Conservation (phyloP, 2,888 invertebrate genomes). For the Cacoxenus indagator region DNA sequence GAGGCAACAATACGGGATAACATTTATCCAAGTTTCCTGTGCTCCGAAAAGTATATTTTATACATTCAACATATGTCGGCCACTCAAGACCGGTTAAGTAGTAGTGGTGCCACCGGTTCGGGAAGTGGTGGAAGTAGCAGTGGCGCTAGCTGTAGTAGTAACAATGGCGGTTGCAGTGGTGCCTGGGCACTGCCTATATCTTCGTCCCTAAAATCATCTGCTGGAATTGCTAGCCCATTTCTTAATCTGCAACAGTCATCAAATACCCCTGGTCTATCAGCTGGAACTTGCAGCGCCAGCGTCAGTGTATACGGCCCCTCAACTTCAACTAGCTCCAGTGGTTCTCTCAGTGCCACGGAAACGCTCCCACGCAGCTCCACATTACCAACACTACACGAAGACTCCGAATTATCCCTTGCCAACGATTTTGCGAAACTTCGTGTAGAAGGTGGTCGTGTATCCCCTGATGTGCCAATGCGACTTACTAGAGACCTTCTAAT, state of each 20-base stretch:
- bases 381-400: conserved; percentile 90
- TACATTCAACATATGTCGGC: conserved; percentile 80
- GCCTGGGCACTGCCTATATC: conserved; percentile 47
- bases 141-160: conserved; percentile 58
- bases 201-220: conserved; percentile 35
- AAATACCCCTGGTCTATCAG: conserved; percentile 40
- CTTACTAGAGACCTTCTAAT: conserved; percentile 85
- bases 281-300: conserved; percentile 67
- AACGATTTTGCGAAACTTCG: conserved; percentile 68
- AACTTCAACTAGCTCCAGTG: conserved; percentile 70
- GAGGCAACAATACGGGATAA: conserved; percentile 88
- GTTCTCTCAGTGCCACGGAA: conserved; percentile 70
- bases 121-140: conserved; percentile 57
- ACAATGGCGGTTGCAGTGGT: conserved; percentile 45
- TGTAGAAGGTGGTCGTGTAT: conserved; percentile 60
- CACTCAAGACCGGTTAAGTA: conserved; percentile 71
- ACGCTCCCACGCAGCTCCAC: conserved; percentile 73
- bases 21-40: conserved; percentile 92
- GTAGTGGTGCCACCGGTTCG: conserved; percentile 57
- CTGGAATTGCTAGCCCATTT: conserved; percentile 50
- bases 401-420: conserved; percentile 77
- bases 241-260: conserved; percentile 53
- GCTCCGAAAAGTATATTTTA: conserved; percentile 91
- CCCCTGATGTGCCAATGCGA: conserved; percentile 73
- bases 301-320: conserved; percentile 70